Evolutionary conservation across 1,140 invertebrate genomes (phyloP).

Genomic region (Drosophila bifasciata): DNA sequence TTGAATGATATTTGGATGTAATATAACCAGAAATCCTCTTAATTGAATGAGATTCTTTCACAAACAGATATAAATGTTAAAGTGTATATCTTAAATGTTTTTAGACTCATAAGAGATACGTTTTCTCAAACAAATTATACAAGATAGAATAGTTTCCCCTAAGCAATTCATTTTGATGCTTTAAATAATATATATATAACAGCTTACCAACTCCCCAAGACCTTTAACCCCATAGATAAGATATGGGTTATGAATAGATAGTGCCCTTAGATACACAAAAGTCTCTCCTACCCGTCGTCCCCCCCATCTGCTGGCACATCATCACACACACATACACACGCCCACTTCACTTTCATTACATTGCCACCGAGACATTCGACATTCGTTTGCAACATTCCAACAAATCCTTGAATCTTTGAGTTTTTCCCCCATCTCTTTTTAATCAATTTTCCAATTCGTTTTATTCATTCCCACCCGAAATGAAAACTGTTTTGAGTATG

Average conservation of each 20-base stretch:
- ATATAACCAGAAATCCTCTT: too few relatives aligned
- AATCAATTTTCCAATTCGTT: constrained; percentile 20
- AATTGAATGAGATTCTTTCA: too few relatives aligned
- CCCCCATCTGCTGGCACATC: constrained; percentile 24
- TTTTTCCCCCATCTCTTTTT: too few relatives aligned
- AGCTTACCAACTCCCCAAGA: neutral
- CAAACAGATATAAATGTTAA: too few relatives aligned
- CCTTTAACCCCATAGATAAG: neutral
- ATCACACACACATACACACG: constrained; percentile 39
- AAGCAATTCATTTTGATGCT: too few relatives aligned
- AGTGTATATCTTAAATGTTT: too few relatives aligned
- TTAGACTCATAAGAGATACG: too few relatives aligned
- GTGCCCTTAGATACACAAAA: neutral
- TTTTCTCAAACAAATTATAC: too few relatives aligned
- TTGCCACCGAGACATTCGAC: constrained; percentile 17
- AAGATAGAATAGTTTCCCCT: too few relatives aligned
- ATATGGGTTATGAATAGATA: constrained; percentile 2
- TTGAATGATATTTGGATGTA: too few relatives aligned
- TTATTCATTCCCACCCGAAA: neutral
- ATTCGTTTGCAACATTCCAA: constrained; percentile 37
- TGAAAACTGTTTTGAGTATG: too few relatives aligned
- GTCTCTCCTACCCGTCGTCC: constrained; percentile 18
- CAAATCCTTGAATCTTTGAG: constrained; percentile 17
- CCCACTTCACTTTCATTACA: constrained; percentile 38
- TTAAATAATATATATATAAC: too few relatives aligned